phyloP scores from a whole-genome alignment of 2,888 invertebrate species.

The Cheilosia variabilis region DNA sequence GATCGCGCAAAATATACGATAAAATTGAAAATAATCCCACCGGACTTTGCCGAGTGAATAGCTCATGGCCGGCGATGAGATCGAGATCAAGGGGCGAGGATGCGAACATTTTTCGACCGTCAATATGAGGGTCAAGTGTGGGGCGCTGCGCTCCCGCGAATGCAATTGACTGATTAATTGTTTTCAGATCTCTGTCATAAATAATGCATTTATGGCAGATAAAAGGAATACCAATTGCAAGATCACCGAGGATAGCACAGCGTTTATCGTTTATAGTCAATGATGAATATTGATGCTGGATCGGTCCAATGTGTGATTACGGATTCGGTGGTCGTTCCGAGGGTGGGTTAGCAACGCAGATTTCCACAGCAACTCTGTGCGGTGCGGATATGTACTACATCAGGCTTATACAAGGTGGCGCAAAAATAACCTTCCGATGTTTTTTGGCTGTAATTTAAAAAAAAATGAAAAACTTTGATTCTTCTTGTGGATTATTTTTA shows the following conservation, averaged over 20 bases:
- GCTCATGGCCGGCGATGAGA: conserved; percentile 55
- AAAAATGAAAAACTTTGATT: too few relatives aligned
- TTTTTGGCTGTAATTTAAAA: too few relatives aligned
- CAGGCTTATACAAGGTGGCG: too few relatives aligned
- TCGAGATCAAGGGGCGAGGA: conserved; percentile 18
- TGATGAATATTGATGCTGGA: conserved; percentile 59
- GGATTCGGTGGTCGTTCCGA: background rate
- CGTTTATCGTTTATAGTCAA: background rate
- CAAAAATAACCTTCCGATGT: too few relatives aligned
- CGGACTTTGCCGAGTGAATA: conserved; percentile 1
- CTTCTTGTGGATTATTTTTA: too few relatives aligned
- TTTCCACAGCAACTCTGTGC: background rate
- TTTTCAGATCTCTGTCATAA: conserved; percentile 49
- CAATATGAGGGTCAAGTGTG: conserved; percentile 19
- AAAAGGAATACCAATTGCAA: conserved; percentile 44
- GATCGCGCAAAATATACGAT: conserved; percentile 20
- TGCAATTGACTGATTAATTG: conserved; percentile 19
- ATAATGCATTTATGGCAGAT: conserved; percentile 58
- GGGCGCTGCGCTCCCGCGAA: background rate
- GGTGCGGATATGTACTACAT: background rate
- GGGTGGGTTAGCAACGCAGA: background rate
- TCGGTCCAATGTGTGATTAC: background rate
- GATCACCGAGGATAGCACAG: conserved; percentile 52
- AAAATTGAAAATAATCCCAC: background rate
- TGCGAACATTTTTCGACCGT: conserved; percentile 19